A percentile compares a stretch with the other conserved stretches of the same genome.
Conservation (phyloP, 2,888 invertebrate genomes). For the Tenthredo scrophulariae region DNA sequence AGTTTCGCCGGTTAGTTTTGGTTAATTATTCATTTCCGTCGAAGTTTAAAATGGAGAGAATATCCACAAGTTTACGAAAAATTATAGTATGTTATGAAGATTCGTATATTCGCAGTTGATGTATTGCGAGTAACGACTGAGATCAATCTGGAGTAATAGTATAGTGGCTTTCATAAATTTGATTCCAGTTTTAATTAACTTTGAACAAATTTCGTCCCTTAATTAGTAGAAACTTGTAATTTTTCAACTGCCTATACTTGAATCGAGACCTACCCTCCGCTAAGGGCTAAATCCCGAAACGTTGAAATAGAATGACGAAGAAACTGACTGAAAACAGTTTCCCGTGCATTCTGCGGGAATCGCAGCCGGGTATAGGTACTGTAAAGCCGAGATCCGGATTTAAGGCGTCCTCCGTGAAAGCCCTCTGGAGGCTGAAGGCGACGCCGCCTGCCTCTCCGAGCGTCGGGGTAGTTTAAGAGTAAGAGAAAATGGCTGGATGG, state of each 20-base stretch:
- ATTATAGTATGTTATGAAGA: too few relatives aligned
- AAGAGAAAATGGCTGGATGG: constrained; percentile 75
- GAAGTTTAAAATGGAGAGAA: not conserved
- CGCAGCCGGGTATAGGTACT: constrained; percentile 45
- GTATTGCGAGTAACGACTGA: not conserved
- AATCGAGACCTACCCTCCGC: not conserved
- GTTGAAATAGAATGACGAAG: constrained; percentile 24
- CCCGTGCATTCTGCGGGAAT: constrained; percentile 47
- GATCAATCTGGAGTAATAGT: not conserved
- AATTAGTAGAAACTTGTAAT: constrained; percentile 46
- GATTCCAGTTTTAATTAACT: not conserved
- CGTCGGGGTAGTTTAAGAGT: constrained; percentile 74
- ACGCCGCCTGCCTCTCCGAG: constrained; percentile 64
- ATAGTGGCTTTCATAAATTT: not conserved
- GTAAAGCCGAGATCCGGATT: constrained; percentile 74
- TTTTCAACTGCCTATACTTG: constrained; percentile 51
- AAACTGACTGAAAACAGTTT: constrained; percentile 54
- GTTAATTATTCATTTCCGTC: not conserved
- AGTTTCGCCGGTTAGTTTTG: not conserved
- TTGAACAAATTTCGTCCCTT: not conserved
- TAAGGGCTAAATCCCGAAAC: not conserved
- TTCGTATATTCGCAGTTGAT: not conserved
- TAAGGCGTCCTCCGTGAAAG: constrained; percentile 77
- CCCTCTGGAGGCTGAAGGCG: constrained; percentile 72
- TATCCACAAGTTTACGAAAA: too few relatives aligned